phyloP scores from a whole-genome alignment of 2,888 invertebrate species.

The Julus scandinavius region DNA sequence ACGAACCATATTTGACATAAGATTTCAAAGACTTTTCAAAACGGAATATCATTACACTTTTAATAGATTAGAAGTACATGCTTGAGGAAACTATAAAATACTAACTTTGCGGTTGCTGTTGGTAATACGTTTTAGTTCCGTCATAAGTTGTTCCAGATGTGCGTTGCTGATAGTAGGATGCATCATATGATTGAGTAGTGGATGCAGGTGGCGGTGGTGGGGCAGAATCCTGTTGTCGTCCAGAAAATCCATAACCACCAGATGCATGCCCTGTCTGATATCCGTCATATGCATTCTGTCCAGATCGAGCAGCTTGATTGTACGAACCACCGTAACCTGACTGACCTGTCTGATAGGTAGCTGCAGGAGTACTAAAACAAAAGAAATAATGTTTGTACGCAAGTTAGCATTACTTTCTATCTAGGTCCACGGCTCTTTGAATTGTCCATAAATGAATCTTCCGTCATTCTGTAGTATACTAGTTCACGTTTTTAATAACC shows the following conservation, averaged over 20 bases:
- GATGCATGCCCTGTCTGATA: conserved; percentile 73
- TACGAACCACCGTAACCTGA: conserved; percentile 83
- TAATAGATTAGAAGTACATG: too few species aligned
- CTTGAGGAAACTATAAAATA: neutral
- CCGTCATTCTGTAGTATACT: too few species aligned
- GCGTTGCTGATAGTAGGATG: conserved; percentile 41
- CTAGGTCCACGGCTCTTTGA: too few species aligned
- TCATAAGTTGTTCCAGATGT: conserved; percentile 72
- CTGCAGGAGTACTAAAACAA: conserved; percentile 63
- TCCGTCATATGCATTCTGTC: conserved; percentile 83
- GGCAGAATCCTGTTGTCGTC: conserved; percentile 55
- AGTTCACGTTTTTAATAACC: too few species aligned
- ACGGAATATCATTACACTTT: too few species aligned
- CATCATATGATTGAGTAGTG: conserved; percentile 58
- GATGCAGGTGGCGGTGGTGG: conserved; percentile 59
- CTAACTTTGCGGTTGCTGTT: conserved; percentile 77
- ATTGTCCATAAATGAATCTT: too few species aligned
- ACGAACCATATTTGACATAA: too few species aligned
- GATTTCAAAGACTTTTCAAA: too few species aligned
- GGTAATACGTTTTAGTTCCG: conserved; percentile 85
- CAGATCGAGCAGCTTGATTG: conserved; percentile 78
- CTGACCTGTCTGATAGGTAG: conserved; percentile 84
- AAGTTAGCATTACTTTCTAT: neutral
- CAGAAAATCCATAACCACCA: conserved; percentile 63
- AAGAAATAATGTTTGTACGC: neutral